Percentiles rank a stretch among this genome's conserved stretches.
Evolutionary conservation across 2,888 invertebrate genomes (phyloP).

Genomic region (Scrobipalpa costella): DNA sequence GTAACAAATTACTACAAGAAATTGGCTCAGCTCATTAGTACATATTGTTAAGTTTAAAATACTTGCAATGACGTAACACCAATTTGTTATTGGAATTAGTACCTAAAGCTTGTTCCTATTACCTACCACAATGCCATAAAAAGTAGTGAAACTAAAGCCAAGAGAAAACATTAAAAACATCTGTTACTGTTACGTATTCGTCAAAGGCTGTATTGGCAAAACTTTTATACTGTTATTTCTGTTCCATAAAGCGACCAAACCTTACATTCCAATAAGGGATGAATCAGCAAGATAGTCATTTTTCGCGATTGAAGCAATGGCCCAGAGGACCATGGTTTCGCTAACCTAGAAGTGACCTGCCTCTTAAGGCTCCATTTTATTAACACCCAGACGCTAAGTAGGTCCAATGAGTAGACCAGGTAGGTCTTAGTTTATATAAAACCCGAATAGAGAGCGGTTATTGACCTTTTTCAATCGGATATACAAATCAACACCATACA

Average conservation of each 20-base stretch:
- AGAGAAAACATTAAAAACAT: constrained; percentile 4
- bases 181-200: not conserved
- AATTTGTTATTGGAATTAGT: too few species aligned
- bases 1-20: constrained; percentile 1
- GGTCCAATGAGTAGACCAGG: too few species aligned
- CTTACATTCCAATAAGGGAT: too few species aligned
- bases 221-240: constrained; percentile 1
- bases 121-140: not conserved
- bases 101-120: not conserved
- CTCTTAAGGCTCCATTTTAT: too few species aligned
- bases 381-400: too few species aligned
- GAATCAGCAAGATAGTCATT: too few species aligned
- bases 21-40: not conserved
- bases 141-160: not conserved
- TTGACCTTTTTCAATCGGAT: constrained; percentile 1
- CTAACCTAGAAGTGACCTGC: too few species aligned
- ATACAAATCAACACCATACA: constrained; percentile 6
- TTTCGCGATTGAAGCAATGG: too few species aligned
- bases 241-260: not conserved
- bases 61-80: not conserved
- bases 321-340: too few species aligned
- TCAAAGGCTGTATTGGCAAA: constrained; percentile 7
- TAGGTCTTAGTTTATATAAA: too few species aligned
- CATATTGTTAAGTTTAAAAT: not conserved
- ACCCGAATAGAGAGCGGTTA: too few species aligned